Percentiles rank a stretch among this genome's conserved stretches.
Conservation (phyloP, 2,113 vertebrate genomes). For the Xiphias gladius region DNA sequence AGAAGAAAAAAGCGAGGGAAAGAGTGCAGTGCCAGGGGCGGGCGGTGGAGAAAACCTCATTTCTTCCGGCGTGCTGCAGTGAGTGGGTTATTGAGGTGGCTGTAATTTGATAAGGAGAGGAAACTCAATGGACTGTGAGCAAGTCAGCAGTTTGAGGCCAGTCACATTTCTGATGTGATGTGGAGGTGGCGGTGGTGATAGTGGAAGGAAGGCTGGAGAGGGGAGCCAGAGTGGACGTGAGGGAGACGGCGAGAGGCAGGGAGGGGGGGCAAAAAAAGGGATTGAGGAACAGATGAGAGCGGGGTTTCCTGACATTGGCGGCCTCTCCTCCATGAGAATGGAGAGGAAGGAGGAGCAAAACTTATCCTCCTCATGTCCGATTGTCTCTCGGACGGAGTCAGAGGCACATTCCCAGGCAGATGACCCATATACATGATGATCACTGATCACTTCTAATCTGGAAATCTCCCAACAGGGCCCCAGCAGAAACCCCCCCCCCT, state of each 20-base stretch:
- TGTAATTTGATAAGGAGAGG: slow-evolving; percentile 87
- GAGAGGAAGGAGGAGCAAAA: slow-evolving; percentile 19
- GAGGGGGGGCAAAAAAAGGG: not conserved
- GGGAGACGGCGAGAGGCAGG: slow-evolving; percentile 21
- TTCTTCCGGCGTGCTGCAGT: slow-evolving; percentile 80
- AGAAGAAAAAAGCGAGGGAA: slow-evolving; percentile 58
- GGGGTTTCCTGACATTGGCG: slow-evolving; percentile 60
- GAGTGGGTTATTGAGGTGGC: slow-evolving; percentile 85
- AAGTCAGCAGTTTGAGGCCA: slow-evolving; percentile 83
- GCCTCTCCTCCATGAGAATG: slow-evolving; percentile 51
- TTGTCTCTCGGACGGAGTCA: slow-evolving; percentile 44
- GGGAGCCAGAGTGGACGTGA: slow-evolving; percentile 21
- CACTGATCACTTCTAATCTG: slow-evolving; percentile 71
- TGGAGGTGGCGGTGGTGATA: slow-evolving; percentile 68
- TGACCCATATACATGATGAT: slow-evolving; percentile 58
- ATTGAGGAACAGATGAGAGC: slow-evolving; percentile 9
- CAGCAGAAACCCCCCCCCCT: slow-evolving; percentile 26
- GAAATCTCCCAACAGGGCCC: slow-evolving; percentile 64
- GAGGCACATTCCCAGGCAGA: slow-evolving; percentile 69
- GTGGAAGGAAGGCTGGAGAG: slow-evolving; percentile 43
- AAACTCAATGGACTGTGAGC: slow-evolving; percentile 85
- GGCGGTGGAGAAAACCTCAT: slow-evolving; percentile 82
- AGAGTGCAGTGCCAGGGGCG: slow-evolving; percentile 76
- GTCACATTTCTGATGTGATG: slow-evolving; percentile 79
- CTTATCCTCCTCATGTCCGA: slow-evolving; percentile 50